Percentiles rank a stretch among this genome's conserved stretches.
These are phyloP conservation scores for Hipparchia semele DNA, from an alignment of 2,888 invertebrate genomes.

Conservation along the genomic window DNA sequence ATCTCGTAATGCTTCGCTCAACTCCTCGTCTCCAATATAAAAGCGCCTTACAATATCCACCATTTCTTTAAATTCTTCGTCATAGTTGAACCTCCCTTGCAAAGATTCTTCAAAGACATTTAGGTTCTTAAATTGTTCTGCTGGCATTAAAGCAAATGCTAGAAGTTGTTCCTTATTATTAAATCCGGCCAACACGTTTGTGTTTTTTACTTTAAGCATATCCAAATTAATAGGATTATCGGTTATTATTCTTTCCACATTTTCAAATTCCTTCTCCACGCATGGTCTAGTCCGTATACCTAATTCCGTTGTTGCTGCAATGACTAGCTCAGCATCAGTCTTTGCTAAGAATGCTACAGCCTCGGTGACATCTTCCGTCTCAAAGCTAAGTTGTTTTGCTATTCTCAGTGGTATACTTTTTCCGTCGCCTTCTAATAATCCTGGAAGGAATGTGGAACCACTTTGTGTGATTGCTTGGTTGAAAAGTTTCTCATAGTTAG, in stretches of 20 bases:
- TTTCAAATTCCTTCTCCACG: constrained; percentile 41
- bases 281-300: constrained; percentile 36
- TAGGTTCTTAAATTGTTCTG: constrained; percentile 39
- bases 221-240: constrained; percentile 49
- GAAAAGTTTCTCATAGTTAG: constrained; percentile 46
- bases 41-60: constrained; percentile 50
- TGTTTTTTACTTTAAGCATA: constrained; percentile 50
- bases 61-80: constrained; percentile 42
- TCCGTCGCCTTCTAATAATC: constrained; percentile 41
- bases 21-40: constrained; percentile 56
- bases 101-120: constrained; percentile 40
- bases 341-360: constrained; percentile 46
- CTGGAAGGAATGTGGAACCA: constrained; percentile 44
- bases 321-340: constrained; percentile 33
- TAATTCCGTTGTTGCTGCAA: constrained; percentile 39
- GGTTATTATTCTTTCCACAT: constrained; percentile 46
- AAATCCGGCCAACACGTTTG: constrained; percentile 59
- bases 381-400: constrained; percentile 48
- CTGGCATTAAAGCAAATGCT: constrained; percentile 34
- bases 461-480: constrained; percentile 50
- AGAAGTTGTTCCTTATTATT: constrained; percentile 53
- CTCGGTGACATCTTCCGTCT: constrained; percentile 44
- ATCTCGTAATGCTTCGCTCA: constrained; percentile 41
- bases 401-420: constrained; percentile 42
- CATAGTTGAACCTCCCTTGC: constrained; percentile 46